Evolutionary conservation across 2,113 vertebrate species (phyloP).

Genomic region (Otocyon megalotis): DNA sequence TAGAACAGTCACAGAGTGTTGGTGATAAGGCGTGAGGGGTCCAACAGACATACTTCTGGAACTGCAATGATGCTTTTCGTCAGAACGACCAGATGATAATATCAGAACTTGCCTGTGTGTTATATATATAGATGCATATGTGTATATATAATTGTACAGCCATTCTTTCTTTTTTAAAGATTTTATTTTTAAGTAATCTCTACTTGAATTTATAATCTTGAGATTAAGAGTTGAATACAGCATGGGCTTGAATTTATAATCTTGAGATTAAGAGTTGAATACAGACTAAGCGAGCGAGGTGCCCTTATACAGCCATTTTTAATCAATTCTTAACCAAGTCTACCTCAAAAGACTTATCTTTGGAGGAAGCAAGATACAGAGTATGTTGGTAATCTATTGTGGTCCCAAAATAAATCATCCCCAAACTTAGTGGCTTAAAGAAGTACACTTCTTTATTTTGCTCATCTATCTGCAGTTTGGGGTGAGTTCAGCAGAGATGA

Average conservation of each 20-base stretch:
- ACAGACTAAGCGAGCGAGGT: too few relatives aligned
- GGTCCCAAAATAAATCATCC: neutral
- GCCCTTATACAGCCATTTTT: neutral
- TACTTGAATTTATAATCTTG: too few relatives aligned
- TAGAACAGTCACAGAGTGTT: neutral
- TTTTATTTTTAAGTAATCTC: neutral
- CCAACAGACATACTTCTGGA: neutral
- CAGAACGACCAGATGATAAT: neutral
- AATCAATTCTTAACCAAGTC: neutral
- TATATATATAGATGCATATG: neutral
- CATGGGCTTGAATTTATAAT: too few relatives aligned
- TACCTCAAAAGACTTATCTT: neutral
- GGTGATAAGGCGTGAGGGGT: neutral
- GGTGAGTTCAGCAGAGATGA: neutral
- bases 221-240: neutral
- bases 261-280: too few relatives aligned
- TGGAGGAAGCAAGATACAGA: neutral
- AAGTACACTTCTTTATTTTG: constrained; percentile 27
- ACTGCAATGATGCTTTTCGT: neutral
- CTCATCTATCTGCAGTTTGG: neutral
- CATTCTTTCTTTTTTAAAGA: neutral
- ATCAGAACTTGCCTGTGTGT: neutral
- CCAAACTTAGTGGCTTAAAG: neutral
- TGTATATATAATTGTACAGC: neutral
- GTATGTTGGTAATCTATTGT: neutral